Percentiles rank a stretch among this genome's conserved stretches.
phyloP scores from a whole-genome alignment of 2,797 vertebrate genomes.

The Gambelia wislizenii region DNA sequence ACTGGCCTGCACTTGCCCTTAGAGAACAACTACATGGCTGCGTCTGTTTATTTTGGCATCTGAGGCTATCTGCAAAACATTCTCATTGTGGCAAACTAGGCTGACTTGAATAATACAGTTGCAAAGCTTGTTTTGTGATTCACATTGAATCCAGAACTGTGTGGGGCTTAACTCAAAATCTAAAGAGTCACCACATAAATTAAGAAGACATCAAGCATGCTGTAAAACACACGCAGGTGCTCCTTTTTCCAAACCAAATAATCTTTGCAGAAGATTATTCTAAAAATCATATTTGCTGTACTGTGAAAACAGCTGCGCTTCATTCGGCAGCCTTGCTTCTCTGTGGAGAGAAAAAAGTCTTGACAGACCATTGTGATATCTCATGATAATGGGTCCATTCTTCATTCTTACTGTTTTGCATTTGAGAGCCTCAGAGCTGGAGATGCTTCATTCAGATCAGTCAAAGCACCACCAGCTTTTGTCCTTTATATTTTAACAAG shows the following conservation, averaged over 20 bases:
- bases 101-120: conserved; percentile 44
- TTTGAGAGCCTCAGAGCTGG: conserved; percentile 14
- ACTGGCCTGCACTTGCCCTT: conserved; percentile 36
- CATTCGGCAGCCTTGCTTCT: background rate
- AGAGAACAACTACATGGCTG: conserved; percentile 37
- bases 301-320: background rate
- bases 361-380: background rate
- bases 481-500: background rate
- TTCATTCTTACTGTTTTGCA: background rate
- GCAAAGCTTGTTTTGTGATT: conserved; percentile 61
- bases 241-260: background rate
- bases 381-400: conserved; percentile 19
- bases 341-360: background rate
- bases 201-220: conserved; percentile 22
- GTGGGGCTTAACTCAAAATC: conserved; percentile 49
- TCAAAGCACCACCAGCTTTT: conserved; percentile 8
- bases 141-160: conserved; percentile 48
- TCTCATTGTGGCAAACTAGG: conserved; percentile 50
- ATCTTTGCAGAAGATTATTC: conserved; percentile 7
- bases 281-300: background rate
- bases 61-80: conserved; percentile 37
- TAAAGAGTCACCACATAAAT: conserved; percentile 34
- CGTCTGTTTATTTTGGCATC: conserved; percentile 66
- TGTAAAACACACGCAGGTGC: conserved; percentile 3
- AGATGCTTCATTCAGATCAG: conserved; percentile 30